Evolutionary conservation across 2,113 vertebrate species (phyloP).

Genomic region (Dendropsophus ebraccatus): DNA sequence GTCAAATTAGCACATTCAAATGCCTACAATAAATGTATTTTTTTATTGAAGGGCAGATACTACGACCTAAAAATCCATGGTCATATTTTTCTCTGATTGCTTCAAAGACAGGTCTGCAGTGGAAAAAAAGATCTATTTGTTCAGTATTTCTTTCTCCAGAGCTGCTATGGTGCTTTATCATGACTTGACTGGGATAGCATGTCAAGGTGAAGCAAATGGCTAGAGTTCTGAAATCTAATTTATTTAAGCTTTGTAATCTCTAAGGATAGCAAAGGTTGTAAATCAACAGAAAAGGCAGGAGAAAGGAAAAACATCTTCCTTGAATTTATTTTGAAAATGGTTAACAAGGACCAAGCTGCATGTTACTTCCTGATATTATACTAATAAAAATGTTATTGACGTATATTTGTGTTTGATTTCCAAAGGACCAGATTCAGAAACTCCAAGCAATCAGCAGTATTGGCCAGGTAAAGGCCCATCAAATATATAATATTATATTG

Average conservation of each 20-base stretch:
- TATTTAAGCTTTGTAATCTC: slow-evolving; percentile 60
- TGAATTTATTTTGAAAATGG: slow-evolving; percentile 54
- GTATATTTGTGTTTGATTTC: background rate
- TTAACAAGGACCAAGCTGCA: slow-evolving; percentile 54
- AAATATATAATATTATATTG: background rate
- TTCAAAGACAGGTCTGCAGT: slow-evolving; percentile 51
- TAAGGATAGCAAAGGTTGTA: slow-evolving; percentile 59
- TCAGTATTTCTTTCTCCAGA: slow-evolving; percentile 53
- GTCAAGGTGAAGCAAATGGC: slow-evolving; percentile 60
- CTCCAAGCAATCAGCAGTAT: background rate
- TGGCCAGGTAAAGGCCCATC: background rate
- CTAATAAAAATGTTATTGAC: slow-evolving; percentile 30
- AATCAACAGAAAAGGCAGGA: slow-evolving; percentile 56
- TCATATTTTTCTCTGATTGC: slow-evolving; percentile 55
- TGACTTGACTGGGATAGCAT: slow-evolving; percentile 58
- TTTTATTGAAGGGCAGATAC: slow-evolving; percentile 42
- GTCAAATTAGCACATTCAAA: slow-evolving; percentile 23
- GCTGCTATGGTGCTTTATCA: slow-evolving; percentile 58
- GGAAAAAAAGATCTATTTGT: slow-evolving; percentile 55
- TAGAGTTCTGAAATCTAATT: slow-evolving; percentile 58
- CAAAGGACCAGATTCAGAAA: background rate
- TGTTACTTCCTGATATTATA: background rate
- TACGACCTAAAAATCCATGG: slow-evolving; percentile 48
- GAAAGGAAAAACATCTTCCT: slow-evolving; percentile 29
- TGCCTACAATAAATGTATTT: slow-evolving; percentile 31